Percentiles rank a stretch among this genome's conserved stretches.
These are phyloP conservation scores for Chinchilla lanigera DNA, from an alignment of 2,113 vertebrate genomes.

Conservation along the genomic window DNA sequence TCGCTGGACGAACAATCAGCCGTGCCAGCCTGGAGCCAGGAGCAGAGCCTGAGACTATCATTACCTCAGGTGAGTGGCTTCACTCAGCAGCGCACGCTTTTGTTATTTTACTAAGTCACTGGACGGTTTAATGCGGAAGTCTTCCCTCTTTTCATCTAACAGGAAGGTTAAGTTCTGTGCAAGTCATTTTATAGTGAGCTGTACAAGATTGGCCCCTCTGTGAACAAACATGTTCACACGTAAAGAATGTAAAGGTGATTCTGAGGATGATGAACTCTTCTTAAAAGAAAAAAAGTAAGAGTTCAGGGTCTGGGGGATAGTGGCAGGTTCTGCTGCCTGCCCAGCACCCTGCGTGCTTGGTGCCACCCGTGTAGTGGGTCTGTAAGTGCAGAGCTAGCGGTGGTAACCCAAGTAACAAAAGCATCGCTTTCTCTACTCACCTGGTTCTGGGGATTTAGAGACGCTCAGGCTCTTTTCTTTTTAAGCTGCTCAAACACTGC, in stretches of 20 bases:
- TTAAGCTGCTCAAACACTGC: neutral
- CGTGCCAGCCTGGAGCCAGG: conserved; percentile 90
- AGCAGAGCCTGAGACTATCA: conserved; percentile 92
- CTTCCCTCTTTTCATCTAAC: neutral
- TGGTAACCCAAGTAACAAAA: neutral
- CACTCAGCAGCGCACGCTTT: neutral
- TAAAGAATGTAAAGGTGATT: neutral
- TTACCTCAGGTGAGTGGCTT: conserved; percentile 90
- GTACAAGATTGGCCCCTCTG: neutral
- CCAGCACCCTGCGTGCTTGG: no score
- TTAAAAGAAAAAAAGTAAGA: neutral
- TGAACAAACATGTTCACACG: neutral
- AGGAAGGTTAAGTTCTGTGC: neutral
- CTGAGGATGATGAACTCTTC: neutral
- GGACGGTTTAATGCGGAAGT: neutral
- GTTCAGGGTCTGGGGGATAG: neutral
- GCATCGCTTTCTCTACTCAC: neutral
- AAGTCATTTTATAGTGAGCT: neutral
- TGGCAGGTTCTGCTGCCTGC: neutral
- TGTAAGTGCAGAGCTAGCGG: neutral
- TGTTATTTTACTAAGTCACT: neutral
- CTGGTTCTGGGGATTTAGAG: neutral
- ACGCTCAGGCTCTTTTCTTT: neutral
- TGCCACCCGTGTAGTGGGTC: neutral
- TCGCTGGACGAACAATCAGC: conserved; percentile 94